Evolutionary conservation across 2,888 invertebrate species (phyloP), one percentile per base, ranked within the genome.

Genomic region (Orgyia antiqua): DNA sequence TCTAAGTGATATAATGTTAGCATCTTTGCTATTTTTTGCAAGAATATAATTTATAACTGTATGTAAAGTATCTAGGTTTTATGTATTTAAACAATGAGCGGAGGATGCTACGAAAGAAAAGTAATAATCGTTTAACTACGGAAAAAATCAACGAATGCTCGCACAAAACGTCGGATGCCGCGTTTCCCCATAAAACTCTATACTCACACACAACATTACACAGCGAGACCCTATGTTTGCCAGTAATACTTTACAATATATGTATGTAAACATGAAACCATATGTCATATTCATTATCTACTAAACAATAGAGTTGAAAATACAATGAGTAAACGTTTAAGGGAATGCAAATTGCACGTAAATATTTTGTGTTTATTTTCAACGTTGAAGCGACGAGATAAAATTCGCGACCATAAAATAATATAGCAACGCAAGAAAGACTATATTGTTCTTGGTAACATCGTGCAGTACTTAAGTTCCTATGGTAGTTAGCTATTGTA

Each of bases 321-420:
- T 70, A 33, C 47, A 46, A 47, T 51, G 46, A 33, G 36, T 46
- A 51, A 45, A 42, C 41, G 41, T 45, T 55, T 51, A 50, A 52
- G 45, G 44, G 39, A 54, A 61, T 62, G 68, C 64, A 72, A 67
- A 66, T 59, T 45, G 52, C 55, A 61, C 63, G 64, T 61, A 63
- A 61, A 70, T 65, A 64, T 63, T 66, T 67, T 64, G 64, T 57
- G 68, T 69, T 68, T 67, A 68, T 70, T 69, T 65, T 61, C 69
- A 67, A 62, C 60, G 57, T 66, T 64, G 69, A 63, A 61, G 60
- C 59, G 68, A 65, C 62, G 60, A 73, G 68, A 75, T 75, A 70
- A 73, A 72, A 74, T 72, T 74, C 65, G 62, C 63, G 58, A 61
- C 55, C 62, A 57, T 76, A 72, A 75, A 76, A 69, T 68, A 69